A percentile compares a stretch with the other conserved stretches of the same genome.
These are phyloP conservation scores for Syncerus caffer DNA, from an alignment of 2,797 vertebrate species.

Conservation along the genomic window DNA sequence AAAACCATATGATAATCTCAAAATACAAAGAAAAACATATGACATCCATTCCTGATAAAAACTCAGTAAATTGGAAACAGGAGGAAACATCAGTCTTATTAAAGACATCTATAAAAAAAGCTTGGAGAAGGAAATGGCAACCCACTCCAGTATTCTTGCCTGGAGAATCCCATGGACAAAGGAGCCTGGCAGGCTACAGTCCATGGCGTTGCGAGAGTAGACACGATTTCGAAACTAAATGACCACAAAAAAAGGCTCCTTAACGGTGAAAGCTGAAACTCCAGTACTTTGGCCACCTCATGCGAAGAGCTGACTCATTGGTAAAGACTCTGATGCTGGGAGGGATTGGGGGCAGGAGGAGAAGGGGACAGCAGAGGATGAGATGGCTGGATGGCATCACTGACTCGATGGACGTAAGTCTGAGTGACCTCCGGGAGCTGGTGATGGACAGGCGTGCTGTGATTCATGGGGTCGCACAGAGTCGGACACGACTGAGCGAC, in stretches of 20 bases:
- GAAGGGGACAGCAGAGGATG: no score
- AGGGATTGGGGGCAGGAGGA: no score
- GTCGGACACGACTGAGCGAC: no score
- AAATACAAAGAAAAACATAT: neutral
- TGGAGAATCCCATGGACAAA: neutral
- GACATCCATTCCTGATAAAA: neutral
- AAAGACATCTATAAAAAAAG: neutral
- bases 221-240: neutral
- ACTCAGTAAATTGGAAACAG: neutral
- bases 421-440: no score
- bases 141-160: neutral
- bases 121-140: neutral
- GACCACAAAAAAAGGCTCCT: neutral
- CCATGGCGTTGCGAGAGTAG: neutral
- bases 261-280: neutral
- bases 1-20: neutral
- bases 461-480: no score
- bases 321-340: no score
- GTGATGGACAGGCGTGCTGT: no score
- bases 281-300: no score
- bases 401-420: no score
- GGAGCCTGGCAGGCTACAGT: neutral
- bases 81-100: neutral
- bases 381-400: no score
- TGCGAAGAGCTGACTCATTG: no score